phyloP scores from a whole-genome alignment of 2,888 invertebrate species.

The Dasypogon diadema region DNA sequence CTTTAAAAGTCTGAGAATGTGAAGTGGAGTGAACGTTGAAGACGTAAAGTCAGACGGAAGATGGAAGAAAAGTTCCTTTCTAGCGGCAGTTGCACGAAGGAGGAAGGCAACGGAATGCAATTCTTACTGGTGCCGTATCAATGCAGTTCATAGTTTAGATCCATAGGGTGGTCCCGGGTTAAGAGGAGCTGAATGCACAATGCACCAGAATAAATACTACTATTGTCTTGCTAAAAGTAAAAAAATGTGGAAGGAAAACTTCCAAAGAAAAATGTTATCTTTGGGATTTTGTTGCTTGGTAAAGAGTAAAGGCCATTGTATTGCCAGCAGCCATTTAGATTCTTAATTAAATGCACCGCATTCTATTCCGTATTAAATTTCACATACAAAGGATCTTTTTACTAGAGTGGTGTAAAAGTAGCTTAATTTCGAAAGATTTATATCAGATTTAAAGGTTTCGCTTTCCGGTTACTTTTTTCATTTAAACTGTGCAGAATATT shows the following conservation, averaged over 20 bases:
- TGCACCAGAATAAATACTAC: slow-evolving; percentile 32
- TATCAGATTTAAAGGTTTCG: too few relatives aligned
- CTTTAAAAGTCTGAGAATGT: slow-evolving; percentile 37
- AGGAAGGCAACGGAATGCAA: too few relatives aligned
- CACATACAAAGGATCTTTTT: neutral
- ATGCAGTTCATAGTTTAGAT: slow-evolving; percentile 22
- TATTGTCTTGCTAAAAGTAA: slow-evolving; percentile 26
- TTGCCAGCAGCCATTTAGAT: neutral
- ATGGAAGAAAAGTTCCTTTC: neutral
- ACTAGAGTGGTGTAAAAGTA: too few relatives aligned
- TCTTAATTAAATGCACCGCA: slow-evolving; percentile 4
- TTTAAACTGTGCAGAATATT: too few relatives aligned
- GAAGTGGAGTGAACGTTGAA: slow-evolving; percentile 39
- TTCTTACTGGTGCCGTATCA: slow-evolving; percentile 4
- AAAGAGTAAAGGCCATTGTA: neutral
- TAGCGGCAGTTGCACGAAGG: neutral
- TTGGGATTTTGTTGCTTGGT: slow-evolving; percentile 2
- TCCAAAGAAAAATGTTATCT: slow-evolving; percentile 27
- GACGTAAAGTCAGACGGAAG: slow-evolving; percentile 7
- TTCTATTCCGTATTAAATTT: neutral
- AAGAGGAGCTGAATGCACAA: slow-evolving; percentile 23
- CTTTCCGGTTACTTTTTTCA: too few relatives aligned
- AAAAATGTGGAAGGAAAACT: slow-evolving; percentile 1
- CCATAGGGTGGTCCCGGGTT: neutral
- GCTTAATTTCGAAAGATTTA: too few relatives aligned